phyloP scores from a whole-genome alignment of 2,797 vertebrate genomes.

The Catamblyrhynchus diadema region DNA sequence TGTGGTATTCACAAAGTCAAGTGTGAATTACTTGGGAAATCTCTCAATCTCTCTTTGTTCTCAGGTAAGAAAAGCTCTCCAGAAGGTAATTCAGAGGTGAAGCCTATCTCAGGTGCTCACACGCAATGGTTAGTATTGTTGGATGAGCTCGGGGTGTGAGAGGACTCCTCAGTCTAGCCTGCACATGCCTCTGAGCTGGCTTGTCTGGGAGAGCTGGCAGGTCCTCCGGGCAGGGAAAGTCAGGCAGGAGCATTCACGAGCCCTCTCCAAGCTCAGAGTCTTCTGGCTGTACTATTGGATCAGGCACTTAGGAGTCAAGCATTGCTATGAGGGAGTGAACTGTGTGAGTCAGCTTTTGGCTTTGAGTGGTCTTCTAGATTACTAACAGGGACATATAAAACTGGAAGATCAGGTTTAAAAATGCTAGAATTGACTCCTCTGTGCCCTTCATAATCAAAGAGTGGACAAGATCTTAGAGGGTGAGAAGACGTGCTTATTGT shows the following conservation, averaged over 20 bases:
- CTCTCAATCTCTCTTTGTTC: background rate
- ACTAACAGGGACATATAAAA: background rate
- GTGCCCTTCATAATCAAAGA: background rate
- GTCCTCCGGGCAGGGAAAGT: background rate
- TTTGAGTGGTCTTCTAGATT: background rate
- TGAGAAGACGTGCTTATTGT: background rate
- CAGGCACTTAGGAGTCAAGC: background rate
- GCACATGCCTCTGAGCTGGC: background rate
- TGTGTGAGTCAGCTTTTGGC: background rate
- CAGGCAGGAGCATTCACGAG: background rate
- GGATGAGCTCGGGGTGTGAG: background rate
- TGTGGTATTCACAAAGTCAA: background rate
- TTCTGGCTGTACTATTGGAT: rapidly evolving
- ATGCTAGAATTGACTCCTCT: background rate
- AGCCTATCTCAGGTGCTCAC: background rate
- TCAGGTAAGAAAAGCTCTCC: background rate
- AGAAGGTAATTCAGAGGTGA: background rate
- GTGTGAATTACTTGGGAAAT: background rate
- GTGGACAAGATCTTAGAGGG: background rate
- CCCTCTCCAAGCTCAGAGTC: background rate
- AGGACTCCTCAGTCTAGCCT: background rate
- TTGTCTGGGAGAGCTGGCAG: background rate
- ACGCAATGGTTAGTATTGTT: rapidly evolving
- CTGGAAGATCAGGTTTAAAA: background rate
- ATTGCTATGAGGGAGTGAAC: background rate